Conservation (phyloP, 1,140 invertebrate genomes). For the Drosophila sproati region DNA sequence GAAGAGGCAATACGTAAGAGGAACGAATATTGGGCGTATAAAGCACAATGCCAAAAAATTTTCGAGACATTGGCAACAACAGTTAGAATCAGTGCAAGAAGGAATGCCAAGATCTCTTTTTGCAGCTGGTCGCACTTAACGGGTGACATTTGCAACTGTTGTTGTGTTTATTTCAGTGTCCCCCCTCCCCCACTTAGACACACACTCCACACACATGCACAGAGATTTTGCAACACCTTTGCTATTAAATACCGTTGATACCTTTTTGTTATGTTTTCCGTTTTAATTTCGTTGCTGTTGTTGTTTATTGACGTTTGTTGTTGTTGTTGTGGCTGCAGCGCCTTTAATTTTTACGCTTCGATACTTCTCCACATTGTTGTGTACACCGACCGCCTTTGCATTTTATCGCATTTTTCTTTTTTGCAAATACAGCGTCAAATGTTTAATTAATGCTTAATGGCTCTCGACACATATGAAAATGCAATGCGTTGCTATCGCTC, state of each 20-base stretch:
- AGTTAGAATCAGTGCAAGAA: constrained; percentile 18
- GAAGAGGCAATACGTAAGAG: constrained; percentile 23
- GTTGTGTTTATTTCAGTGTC: constrained; percentile 40
- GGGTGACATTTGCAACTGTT: constrained; percentile 35
- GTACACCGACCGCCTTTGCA: constrained; percentile 67
- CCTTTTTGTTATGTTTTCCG: constrained; percentile 53
- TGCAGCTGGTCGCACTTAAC: constrained; percentile 18
- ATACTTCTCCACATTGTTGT: constrained; percentile 69
- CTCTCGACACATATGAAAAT: constrained; percentile 45
- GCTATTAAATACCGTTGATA: constrained; percentile 39
- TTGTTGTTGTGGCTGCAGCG: constrained; percentile 51
- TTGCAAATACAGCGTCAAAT: constrained; percentile 42
- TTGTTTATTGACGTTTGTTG: constrained; percentile 36
- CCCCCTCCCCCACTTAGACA: constrained; percentile 22
- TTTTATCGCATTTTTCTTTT: constrained; percentile 41
- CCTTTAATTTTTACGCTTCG: constrained; percentile 74
- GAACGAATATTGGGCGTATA: constrained; percentile 28
- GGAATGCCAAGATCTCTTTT: constrained; percentile 12
- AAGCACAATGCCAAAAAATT: constrained; percentile 8
- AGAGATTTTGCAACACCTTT: constrained; percentile 39
- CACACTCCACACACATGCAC: constrained; percentile 37
- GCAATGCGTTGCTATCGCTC: constrained; percentile 53
- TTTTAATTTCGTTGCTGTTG: constrained; percentile 33
- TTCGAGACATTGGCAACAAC: constrained; percentile 4
- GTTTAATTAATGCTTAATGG: constrained; percentile 44